Evolutionary conservation across 2,113 vertebrate genomes (phyloP).

Genomic region (Rhea pennata): DNA sequence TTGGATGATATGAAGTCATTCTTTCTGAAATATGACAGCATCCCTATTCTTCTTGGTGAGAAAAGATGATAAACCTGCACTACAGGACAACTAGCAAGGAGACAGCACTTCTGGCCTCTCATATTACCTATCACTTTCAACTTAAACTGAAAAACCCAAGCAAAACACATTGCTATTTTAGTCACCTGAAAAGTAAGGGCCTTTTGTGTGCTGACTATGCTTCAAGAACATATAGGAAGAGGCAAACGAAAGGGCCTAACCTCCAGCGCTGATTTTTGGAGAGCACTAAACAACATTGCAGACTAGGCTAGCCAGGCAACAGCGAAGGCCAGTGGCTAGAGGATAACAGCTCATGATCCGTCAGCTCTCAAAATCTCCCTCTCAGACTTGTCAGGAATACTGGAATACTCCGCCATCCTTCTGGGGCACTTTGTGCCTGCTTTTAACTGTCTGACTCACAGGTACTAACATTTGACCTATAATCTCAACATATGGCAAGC

Average conservation of each 20-base stretch:
- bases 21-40: neutral
- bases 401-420: neutral
- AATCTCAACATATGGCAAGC: neutral
- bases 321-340: neutral
- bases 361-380: neutral
- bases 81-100: neutral
- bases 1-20: neutral
- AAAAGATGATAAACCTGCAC: neutral
- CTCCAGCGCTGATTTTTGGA: neutral
- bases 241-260: neutral
- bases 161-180: neutral
- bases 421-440: neutral
- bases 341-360: neutral
- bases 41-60: neutral
- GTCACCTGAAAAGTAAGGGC: neutral
- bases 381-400: neutral
- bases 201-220: neutral
- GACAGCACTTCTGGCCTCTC: neutral
- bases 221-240: neutral
- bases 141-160: neutral
- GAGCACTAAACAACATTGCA: neutral
- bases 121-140: neutral
- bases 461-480: neutral
- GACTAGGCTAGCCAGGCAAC: neutral
- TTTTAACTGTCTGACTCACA: neutral